Percentiles rank a stretch among this genome's conserved stretches.
Evolutionary conservation across 2,888 invertebrate genomes (phyloP).

Genomic region (Campoletis raptor): DNA sequence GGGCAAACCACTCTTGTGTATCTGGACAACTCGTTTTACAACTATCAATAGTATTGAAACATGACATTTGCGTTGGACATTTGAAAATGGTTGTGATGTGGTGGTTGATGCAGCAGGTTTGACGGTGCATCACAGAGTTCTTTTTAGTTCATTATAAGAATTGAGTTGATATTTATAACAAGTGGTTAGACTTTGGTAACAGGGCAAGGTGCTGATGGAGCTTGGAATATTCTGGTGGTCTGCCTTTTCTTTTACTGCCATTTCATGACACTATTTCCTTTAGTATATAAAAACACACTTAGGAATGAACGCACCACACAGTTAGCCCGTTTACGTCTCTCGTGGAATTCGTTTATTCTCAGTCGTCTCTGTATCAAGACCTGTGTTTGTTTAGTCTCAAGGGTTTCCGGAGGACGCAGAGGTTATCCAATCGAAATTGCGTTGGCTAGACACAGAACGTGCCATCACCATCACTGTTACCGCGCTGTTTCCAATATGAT

Average conservation of each 20-base stretch:
- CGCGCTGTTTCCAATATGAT: constrained; percentile 43
- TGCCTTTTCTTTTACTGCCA: not conserved
- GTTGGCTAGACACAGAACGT: constrained; percentile 40
- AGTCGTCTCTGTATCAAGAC: not conserved
- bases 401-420: constrained; percentile 37
- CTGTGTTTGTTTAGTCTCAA: constrained; percentile 18
- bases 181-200: not conserved
- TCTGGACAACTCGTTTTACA: constrained; percentile 18
- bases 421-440: constrained; percentile 58
- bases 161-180: not conserved
- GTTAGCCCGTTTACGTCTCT: constrained; percentile 1
- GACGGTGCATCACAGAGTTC: not conserved
- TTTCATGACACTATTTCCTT: not conserved
- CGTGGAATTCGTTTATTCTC: constrained; percentile 22
- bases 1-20: constrained; percentile 12
- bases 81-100: constrained; percentile 10
- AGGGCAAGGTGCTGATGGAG: not conserved
- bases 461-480: constrained; percentile 34
- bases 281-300: not conserved
- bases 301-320: not conserved
- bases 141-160: not conserved
- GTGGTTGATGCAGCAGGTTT: not conserved
- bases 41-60: constrained; percentile 10
- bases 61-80: not conserved
- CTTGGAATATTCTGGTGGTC: not conserved